Conservation (phyloP, 53 echinoderm and acorn worm genomes). For the Patiria pectinifera region DNA sequence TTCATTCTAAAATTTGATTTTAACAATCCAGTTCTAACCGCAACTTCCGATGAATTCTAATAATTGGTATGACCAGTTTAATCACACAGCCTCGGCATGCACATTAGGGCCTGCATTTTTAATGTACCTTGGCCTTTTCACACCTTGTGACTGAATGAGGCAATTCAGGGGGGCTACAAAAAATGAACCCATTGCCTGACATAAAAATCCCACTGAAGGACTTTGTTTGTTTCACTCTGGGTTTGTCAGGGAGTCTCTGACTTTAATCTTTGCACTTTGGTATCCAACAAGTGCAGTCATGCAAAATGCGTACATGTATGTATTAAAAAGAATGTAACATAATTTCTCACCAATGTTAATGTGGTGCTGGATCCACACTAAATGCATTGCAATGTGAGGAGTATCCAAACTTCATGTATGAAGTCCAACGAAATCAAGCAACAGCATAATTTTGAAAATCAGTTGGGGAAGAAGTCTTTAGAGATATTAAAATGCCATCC, state of each 20-base stretch:
- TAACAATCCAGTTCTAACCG: background rate
- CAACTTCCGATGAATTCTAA: background rate
- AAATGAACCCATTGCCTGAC: background rate
- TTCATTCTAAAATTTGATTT: too few species aligned
- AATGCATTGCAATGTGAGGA: too few species aligned
- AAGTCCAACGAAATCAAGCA: too few species aligned
- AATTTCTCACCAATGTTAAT: background rate
- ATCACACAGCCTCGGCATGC: slow-evolving; percentile 17
- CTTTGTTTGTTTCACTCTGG: slow-evolving; percentile 39
- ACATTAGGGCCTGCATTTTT: slow-evolving; percentile 40
- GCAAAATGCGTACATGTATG: background rate
- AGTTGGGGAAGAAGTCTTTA: too few species aligned
- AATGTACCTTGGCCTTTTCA: slow-evolving; percentile 57
- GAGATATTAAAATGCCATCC: too few species aligned
- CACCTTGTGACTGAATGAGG: slow-evolving; percentile 42
- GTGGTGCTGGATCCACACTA: too few species aligned
- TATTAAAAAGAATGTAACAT: too few species aligned
- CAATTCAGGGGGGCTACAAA: background rate
- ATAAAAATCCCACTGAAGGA: slow-evolving; percentile 38
- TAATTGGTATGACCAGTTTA: slow-evolving; percentile 21
- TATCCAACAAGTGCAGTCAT: background rate
- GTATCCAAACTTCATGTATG: too few species aligned
- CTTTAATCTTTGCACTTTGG: slow-evolving; percentile 2
- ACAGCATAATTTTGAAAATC: too few species aligned
- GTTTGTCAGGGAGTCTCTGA: background rate